Base-by-base conservation (phyloP, 1,140 invertebrate genomes). In the Chelonus insularis region DNA sequence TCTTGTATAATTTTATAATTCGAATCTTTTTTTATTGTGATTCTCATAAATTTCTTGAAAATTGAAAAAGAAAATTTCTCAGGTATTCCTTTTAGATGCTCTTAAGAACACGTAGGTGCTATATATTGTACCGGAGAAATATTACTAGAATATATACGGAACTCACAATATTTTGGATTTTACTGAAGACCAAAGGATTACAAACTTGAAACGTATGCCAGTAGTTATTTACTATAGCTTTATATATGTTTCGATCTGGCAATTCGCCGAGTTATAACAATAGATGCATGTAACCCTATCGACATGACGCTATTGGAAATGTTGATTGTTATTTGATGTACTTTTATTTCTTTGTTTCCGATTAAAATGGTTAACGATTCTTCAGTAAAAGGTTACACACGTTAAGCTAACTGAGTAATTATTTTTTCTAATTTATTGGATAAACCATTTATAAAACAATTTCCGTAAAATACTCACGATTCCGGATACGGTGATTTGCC, bases 401-500 rank as follows among this genome's bases (percentile, higher is more conserved):
- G 7, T 29, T 29, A 7, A 29, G 3, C 7, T 29, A 29, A 29
- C 25, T 29, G 36, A n/a, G n/a, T 39, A 39, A 39, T 5, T n/a
- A 9, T 39, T 2, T 11, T 39, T 11, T 39, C n/a, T 7, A 43
- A 43, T 16, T 43, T 43, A 14, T 39, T 1, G 7, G 5, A 18
- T 16, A 16, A 14, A 16, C 8, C 14, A 43, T 39, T 12, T 14
- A 39, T 39, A 9, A 12, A 39, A 12, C n/a, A 39, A 21, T 61
- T 23, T 43, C n/a, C 21, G 55, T 7, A 11, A 14, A 43, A 18
- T 61, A 87, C 92, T 89, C 80, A 97, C 96, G 75, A 94, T 90
- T 63, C 94, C 94, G 2, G 93, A 94, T 20, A 96, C 87, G 4
- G 95, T 97, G 18, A 89, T 89, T 70, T 93, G 85, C 23, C 87